Evolutionary conservation across 2,113 vertebrate genomes (phyloP).

Genomic region (Ceyx melanurus): DNA sequence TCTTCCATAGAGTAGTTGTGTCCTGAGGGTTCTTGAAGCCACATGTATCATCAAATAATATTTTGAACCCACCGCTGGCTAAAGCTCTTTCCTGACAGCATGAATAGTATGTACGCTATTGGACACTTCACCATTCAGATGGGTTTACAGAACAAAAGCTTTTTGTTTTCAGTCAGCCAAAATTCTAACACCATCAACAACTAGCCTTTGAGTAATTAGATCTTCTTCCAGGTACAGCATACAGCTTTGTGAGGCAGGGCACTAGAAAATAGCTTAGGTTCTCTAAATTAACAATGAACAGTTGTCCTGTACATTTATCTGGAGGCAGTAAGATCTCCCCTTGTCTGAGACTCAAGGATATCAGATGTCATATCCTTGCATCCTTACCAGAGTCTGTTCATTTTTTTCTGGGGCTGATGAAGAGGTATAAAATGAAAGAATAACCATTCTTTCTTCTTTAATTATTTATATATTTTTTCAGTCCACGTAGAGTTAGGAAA

Average conservation of each 20-base stretch:
- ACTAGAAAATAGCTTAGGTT: not conserved
- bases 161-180: not conserved
- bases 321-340: not conserved
- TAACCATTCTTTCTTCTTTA: not conserved
- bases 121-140: not conserved
- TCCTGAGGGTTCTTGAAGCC: not conserved
- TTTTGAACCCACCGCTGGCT: not conserved
- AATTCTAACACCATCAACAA: not conserved
- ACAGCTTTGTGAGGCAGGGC: not conserved
- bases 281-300: not conserved
- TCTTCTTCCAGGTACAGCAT: not conserved
- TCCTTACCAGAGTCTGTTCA: not conserved
- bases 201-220: not conserved
- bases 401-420: not conserved
- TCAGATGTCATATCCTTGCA: not conserved
- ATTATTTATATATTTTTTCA: not conserved
- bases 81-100: not conserved
- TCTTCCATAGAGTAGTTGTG: not conserved
- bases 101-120: not conserved
- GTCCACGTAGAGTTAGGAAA: not conserved
- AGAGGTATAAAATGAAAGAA: not conserved
- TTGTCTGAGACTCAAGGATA: not conserved
- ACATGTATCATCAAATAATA: not conserved
- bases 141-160: not conserved
- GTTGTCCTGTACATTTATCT: not conserved